These are phyloP conservation scores for Salvator merianae DNA, from an alignment of 2,113 vertebrate genomes.

Conservation along the genomic window DNA sequence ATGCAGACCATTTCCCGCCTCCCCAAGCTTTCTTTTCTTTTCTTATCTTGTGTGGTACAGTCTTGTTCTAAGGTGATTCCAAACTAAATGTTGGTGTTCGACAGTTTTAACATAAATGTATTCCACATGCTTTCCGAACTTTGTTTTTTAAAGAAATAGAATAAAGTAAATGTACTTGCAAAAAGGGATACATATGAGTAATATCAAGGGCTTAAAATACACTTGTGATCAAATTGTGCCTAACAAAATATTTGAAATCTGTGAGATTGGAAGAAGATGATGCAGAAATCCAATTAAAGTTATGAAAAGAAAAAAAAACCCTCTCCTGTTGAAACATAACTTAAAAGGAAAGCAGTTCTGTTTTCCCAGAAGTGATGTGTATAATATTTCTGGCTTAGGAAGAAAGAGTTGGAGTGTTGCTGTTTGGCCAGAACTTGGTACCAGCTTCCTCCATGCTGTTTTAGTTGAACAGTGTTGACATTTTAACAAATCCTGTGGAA, in stretches of 20 bases:
- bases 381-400: conserved; percentile 82
- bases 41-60: conserved; percentile 56
- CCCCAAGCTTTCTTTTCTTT: conserved; percentile 37
- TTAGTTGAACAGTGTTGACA: conserved; percentile 81
- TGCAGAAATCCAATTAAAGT: conserved; percentile 81
- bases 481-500: conserved; percentile 82
- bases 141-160: conserved; percentile 40
- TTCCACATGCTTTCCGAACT: conserved; percentile 53
- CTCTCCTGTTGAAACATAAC: conserved; percentile 79
- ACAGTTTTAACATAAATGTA: conserved; percentile 50
- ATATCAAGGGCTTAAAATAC: conserved; percentile 66
- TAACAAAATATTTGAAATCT: conserved; percentile 79
- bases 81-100: conserved; percentile 56
- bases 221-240: conserved; percentile 58
- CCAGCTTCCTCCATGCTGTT: conserved; percentile 81
- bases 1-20: conserved; percentile 7
- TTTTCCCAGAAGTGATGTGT: conserved; percentile 80
- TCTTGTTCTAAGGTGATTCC: conserved; percentile 57
- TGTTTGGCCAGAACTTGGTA: conserved; percentile 77
- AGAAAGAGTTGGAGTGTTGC: conserved; percentile 74
- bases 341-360: conserved; percentile 81
- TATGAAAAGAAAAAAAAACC: conserved; percentile 60
- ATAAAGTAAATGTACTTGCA: conserved; percentile 32
- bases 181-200: conserved; percentile 66
- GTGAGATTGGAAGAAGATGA: conserved; percentile 75